Evolutionary conservation across 30 jellyfish, hydroid and myxozoan species (phyloP).

Genomic region (Rhopilema esculentum): DNA sequence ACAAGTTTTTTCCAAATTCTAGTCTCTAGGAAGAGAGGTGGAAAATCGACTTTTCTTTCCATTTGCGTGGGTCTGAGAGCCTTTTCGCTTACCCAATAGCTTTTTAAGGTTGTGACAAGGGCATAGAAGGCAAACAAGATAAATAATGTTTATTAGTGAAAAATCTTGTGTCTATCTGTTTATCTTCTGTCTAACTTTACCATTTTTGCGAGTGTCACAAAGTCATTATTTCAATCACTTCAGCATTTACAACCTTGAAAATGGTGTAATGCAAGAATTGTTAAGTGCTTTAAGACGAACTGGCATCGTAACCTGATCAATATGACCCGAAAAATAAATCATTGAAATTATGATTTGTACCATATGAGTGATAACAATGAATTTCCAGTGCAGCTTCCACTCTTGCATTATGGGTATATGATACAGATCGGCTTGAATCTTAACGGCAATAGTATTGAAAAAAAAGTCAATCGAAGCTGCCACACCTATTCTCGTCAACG

Average conservation of each 20-base stretch:
- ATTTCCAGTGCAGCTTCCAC: slow-evolving; percentile 41
- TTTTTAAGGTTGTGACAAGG: too few relatives aligned
- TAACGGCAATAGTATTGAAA: slow-evolving; percentile 10
- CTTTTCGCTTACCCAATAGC: too few relatives aligned
- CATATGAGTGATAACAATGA: not conserved
- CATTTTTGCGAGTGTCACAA: too few relatives aligned
- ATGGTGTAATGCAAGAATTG: not conserved
- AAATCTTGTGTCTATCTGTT: too few relatives aligned
- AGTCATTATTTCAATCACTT: too few relatives aligned
- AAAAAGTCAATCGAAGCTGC: slow-evolving; percentile 14
- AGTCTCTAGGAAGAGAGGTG: too few relatives aligned
- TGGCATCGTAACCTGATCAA: not conserved
- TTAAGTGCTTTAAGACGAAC: not conserved
- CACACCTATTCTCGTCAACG: slow-evolving; percentile 5
- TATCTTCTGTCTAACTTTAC: too few relatives aligned
- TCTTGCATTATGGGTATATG: not conserved
- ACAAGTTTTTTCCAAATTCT: too few relatives aligned
- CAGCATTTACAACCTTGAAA: not conserved
- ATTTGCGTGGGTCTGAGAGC: too few relatives aligned
- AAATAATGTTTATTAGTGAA: too few relatives aligned
- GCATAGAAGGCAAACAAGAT: too few relatives aligned
- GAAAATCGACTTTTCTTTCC: too few relatives aligned
- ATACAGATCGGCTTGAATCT: slow-evolving; percentile 8
- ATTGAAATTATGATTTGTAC: slow-evolving; percentile 9
- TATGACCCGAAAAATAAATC: not conserved